These are phyloP conservation scores for Phaedon cochleariae DNA, from an alignment of 2,888 invertebrate genomes.

Conservation along the genomic window DNA sequence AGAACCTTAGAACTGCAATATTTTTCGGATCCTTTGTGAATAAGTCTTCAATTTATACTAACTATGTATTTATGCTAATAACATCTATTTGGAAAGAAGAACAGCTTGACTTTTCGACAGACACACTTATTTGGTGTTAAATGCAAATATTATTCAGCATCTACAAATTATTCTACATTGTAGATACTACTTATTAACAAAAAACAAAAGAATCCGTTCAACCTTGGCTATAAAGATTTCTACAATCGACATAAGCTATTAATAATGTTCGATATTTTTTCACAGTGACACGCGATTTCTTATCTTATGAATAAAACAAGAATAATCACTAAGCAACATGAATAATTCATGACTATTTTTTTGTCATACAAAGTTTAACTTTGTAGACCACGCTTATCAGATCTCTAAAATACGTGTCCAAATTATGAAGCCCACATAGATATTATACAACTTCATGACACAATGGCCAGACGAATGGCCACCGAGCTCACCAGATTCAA, in stretches of 20 bases:
- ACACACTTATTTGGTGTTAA: no score
- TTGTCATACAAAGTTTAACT: background rate
- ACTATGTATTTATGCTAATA: no score
- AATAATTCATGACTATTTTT: constrained; percentile 11
- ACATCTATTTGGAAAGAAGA: no score
- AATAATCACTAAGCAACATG: constrained; percentile 1
- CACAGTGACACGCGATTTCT: background rate
- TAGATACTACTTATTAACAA: background rate
- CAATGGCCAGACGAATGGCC: no score
- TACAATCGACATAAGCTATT: background rate
- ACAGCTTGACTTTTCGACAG: no score
- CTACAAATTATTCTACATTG: background rate
- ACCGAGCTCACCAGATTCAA: background rate
- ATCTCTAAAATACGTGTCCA: background rate
- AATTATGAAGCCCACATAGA: background rate
- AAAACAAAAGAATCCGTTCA: background rate
- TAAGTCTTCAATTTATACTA: no score
- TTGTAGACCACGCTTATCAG: background rate
- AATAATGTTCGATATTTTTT: background rate
- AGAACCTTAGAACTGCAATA: no score
- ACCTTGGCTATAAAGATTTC: background rate
- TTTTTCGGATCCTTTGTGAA: no score
- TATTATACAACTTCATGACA: background rate
- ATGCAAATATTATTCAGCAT: background rate
- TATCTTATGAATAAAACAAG: constrained; percentile 11